phyloP scores from a whole-genome alignment of 2,888 invertebrate species.

The Ditylenchus weischeri region DNA sequence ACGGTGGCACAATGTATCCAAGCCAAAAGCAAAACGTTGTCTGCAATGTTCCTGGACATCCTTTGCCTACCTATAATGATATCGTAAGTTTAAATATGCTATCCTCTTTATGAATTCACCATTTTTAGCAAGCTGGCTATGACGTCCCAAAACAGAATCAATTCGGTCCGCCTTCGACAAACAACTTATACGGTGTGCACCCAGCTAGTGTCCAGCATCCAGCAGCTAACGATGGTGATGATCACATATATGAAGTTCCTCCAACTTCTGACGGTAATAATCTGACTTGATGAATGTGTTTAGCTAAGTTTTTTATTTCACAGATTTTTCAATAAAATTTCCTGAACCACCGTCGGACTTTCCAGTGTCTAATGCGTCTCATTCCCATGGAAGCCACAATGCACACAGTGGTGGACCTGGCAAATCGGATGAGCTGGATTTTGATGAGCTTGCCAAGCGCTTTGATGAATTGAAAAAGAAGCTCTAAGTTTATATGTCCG shows the following conservation, averaged over 20 bases:
- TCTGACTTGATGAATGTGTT: neutral
- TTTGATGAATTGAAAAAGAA: constrained; percentile 51
- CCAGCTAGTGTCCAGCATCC: neutral
- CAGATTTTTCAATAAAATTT: constrained; percentile 33
- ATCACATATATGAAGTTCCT: constrained; percentile 42
- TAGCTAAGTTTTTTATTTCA: constrained; percentile 11
- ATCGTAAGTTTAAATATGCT: neutral
- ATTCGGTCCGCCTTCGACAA: too few species aligned
- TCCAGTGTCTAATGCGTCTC: constrained; percentile 10
- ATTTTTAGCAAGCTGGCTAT: neutral
- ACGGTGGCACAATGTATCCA: constrained; percentile 12
- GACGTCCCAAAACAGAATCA: neutral
- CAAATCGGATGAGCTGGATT: constrained; percentile 37
- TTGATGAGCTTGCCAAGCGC: constrained; percentile 50
- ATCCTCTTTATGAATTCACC: neutral
- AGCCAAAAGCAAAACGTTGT: constrained; percentile 7
- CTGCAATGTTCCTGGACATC: constrained; percentile 1
- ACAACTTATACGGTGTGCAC: too few species aligned
- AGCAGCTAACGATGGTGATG: constrained; percentile 9
- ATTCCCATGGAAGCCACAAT: neutral
- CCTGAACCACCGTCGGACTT: constrained; percentile 49
- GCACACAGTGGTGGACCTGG: constrained; percentile 19
- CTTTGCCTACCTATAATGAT: neutral
- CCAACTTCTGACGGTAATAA: constrained; percentile 28
- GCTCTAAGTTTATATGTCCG: constrained; percentile 6